Conservation (phyloP, 2,113 vertebrate species). For the Silurus glanis region DNA sequence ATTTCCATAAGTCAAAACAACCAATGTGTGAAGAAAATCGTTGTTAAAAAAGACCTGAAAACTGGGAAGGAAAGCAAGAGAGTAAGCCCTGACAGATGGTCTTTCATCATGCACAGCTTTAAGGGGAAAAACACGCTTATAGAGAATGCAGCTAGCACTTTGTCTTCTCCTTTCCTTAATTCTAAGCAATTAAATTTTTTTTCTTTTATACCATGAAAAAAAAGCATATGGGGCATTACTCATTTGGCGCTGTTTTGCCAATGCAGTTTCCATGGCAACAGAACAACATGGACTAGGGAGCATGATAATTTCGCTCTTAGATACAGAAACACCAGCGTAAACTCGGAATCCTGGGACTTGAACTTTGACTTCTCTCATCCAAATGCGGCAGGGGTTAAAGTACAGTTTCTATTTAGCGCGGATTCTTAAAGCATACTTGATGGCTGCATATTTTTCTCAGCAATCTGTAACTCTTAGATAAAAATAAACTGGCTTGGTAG, state of each 20-base stretch:
- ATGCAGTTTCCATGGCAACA: constrained; percentile 64
- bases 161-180: constrained; percentile 57
- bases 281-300: constrained; percentile 44
- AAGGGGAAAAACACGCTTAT: constrained; percentile 45
- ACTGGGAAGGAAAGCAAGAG: constrained; percentile 54
- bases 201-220: constrained; percentile 48
- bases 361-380: constrained; percentile 56
- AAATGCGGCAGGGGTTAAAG: constrained; percentile 44
- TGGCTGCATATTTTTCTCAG: constrained; percentile 26
- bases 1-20: constrained; percentile 58
- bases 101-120: constrained; percentile 56
- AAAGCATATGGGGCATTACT: constrained; percentile 63
- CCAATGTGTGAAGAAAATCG: constrained; percentile 48
- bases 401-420: constrained; percentile 41
- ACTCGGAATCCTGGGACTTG: constrained; percentile 47
- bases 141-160: constrained; percentile 49
- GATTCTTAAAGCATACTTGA: constrained; percentile 37
- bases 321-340: constrained; percentile 45
- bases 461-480: constrained; percentile 17
- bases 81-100: constrained; percentile 61
- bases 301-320: constrained; percentile 43
- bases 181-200: constrained; percentile 62
- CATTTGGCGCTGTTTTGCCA: constrained; percentile 57
- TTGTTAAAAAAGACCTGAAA: constrained; percentile 53
- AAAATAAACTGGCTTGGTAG: constrained; percentile 12